phyloP scores from a whole-genome alignment of 2,113 vertebrate species.

The Caretta caretta region DNA sequence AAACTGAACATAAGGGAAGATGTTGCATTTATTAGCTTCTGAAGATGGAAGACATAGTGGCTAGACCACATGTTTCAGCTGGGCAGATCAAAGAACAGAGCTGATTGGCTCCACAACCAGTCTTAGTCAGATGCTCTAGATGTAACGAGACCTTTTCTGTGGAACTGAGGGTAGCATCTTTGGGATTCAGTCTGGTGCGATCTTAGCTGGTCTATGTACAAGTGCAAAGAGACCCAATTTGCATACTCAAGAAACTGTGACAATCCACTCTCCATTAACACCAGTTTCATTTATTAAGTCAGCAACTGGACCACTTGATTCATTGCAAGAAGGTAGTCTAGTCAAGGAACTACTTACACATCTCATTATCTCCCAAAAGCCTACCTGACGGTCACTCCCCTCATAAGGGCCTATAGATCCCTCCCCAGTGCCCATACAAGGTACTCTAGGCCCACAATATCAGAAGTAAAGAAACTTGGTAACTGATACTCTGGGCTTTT shows the following conservation, averaged over 20 bases:
- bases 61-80: neutral
- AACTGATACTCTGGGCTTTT: neutral
- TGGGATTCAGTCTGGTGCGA: neutral
- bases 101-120: neutral
- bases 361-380: neutral
- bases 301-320: neutral
- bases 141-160: neutral
- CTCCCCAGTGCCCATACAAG: neutral
- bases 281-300: neutral
- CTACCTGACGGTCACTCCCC: neutral
- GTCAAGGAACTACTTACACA: conserved; percentile 8
- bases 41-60: neutral
- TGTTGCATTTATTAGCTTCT: neutral
- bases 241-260: neutral
- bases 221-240: neutral
- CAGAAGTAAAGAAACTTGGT: neutral
- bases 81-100: neutral
- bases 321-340: neutral
- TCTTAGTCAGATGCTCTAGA: neutral
- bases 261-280: neutral
- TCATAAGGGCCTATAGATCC: neutral
- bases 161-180: neutral
- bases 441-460: neutral
- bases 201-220: neutral
- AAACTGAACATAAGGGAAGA: neutral